Evolutionary conservation across 2,888 invertebrate genomes (phyloP).

Genomic region (Trachelus iudaicus): DNA sequence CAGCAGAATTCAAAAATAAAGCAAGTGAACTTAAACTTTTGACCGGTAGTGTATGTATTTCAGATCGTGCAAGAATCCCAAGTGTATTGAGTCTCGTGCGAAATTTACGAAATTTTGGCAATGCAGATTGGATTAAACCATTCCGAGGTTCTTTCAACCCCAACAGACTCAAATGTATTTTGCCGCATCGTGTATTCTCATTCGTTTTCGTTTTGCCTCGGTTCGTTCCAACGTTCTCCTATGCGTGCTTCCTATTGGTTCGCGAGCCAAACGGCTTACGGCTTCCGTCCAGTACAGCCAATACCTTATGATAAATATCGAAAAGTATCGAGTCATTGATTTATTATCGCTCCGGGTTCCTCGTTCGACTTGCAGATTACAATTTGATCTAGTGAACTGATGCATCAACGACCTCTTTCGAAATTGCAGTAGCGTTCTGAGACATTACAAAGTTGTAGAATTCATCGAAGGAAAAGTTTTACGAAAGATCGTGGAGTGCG

Average conservation of each 20-base stretch:
- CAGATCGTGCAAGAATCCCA: background rate
- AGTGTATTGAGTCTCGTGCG: background rate
- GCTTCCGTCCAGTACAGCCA: slow-evolving; percentile 15
- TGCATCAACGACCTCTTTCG: background rate
- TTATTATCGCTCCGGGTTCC: background rate
- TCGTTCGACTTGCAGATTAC: background rate
- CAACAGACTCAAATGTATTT: background rate
- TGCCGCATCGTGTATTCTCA: background rate
- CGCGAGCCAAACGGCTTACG: slow-evolving; percentile 19
- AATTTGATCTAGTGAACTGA: background rate
- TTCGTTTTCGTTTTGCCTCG: background rate
- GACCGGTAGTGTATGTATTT: no score
- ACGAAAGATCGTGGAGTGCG: background rate
- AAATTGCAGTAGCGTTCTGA: background rate
- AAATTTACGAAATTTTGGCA: background rate
- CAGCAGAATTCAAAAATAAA: no score
- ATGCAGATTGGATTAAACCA: background rate
- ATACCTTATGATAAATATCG: slow-evolving; percentile 22
- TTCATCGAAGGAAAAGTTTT: background rate
- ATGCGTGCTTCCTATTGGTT: slow-evolving; percentile 5
- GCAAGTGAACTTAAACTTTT: no score
- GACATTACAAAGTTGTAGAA: background rate
- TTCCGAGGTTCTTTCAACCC: background rate
- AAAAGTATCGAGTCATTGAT: background rate
- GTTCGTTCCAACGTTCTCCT: background rate